A percentile compares a stretch with the other conserved stretches of the same genome.
Evolutionary conservation across 2,888 invertebrate genomes (phyloP).

Genomic region (Volucella bombylans): DNA sequence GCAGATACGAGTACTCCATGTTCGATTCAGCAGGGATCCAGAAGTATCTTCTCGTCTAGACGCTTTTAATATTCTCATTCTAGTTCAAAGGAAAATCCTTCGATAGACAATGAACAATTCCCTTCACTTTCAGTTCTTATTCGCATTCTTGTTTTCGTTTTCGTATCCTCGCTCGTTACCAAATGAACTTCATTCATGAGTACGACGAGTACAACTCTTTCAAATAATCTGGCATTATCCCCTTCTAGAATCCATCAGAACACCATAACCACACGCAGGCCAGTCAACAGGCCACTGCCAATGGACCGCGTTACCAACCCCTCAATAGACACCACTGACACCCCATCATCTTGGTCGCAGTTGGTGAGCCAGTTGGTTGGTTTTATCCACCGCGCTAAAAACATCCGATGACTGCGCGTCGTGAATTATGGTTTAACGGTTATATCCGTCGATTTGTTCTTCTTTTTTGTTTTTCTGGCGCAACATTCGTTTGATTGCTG

Average conservation of each 20-base stretch:
- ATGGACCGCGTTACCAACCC: neutral
- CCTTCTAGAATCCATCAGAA: no score
- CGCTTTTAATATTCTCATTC: neutral
- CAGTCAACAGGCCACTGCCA: no score
- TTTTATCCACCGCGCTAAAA: slow-evolving; percentile 35
- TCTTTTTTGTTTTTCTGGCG: slow-evolving; percentile 22
- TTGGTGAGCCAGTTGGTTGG: slow-evolving; percentile 36
- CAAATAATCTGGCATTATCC: no score
- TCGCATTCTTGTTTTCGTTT: neutral
- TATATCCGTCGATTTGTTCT: slow-evolving; percentile 40
- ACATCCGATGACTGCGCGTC: slow-evolving; percentile 37
- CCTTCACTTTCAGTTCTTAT: neutral
- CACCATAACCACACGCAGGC: no score
- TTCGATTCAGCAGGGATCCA: no score
- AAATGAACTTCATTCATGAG: no score
- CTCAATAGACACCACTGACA: neutral
- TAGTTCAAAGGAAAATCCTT: neutral
- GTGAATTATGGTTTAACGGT: slow-evolving; percentile 41
- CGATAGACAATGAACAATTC: no score
- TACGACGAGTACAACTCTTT: no score
- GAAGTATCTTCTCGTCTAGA: neutral
- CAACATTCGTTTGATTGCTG: slow-evolving; percentile 13
- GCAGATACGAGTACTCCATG: neutral
- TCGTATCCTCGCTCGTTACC: no score
- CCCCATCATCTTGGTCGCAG: slow-evolving; percentile 1